Base-by-base conservation (phyloP, 2,888 invertebrate genomes). In the Synanthedon tipuliformis region DNA sequence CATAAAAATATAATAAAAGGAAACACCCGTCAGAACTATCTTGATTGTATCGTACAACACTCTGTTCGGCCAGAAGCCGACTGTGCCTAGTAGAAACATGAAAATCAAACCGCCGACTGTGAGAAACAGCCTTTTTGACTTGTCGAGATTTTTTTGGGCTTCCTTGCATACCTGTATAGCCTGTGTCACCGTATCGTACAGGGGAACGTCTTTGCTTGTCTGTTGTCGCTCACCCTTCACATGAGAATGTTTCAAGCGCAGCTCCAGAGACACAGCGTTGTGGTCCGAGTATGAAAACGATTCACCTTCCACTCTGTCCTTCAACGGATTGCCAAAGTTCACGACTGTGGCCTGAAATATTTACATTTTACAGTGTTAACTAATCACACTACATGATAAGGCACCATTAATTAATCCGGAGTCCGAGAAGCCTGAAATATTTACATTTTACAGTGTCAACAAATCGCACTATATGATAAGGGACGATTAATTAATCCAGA, bases 261-360 rank as follows among this genome's bases (percentile, higher is more conserved):
- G 54, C 60, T 83, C 89, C 7, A 93, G 89, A 56, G 90, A 79
- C 7, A 97, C 92, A 12, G 95, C 96, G 79, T 97, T 96, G 74
- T 97, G 97, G 75, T 97, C 97, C 0, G 97, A 96, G 78, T 92
- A 96, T 64, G 95, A 95, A 65, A 92, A 94, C 52, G 85, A 71
- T 59, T 89, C 81, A 18, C 89, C 90, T 0, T 95, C 94, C 41
- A 96, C 92, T 64, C 92, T 88, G 52, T 91, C 88, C 59, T 93
- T 91, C 58, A 95, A 88, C 1, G 96, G 95, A 58, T 93, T 89
- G 10, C 87, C 82, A 68, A 92, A 94, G 58, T 89, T 88, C 4
- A 73, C 50, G 4, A 87, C 69, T 48, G 72, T 64, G 13, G 70
- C 78, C 88, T 88, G 68, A 50, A 71, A 74, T 34, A 34, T 34